A percentile compares a stretch with the other conserved stretches of the same genome.
Evolutionary conservation across 1,140 invertebrate genomes (phyloP).

Genomic region (Agrilus planipennis): DNA sequence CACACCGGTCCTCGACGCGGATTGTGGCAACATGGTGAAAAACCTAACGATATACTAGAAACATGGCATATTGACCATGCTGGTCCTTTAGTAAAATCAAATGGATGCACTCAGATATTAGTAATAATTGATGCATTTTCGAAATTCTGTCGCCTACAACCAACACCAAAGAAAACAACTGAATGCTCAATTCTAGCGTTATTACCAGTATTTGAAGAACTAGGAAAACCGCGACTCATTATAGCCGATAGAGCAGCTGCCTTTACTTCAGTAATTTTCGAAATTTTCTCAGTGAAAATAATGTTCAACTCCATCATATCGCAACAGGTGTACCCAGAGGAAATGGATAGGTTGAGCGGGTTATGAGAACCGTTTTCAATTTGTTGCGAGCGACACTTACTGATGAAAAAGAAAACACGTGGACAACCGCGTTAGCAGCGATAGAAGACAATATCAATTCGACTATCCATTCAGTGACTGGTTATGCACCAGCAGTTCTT

Average conservation of each 20-base stretch:
- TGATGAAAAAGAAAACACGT: constrained; percentile 10
- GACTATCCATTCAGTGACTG: constrained; percentile 6
- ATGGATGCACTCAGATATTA: too few species aligned
- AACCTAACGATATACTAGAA: background rate
- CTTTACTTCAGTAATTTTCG: too few species aligned
- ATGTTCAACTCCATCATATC: constrained; percentile 11
- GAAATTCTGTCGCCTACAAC: too few species aligned
- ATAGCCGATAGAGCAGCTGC: too few species aligned
- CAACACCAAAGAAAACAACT: too few species aligned
- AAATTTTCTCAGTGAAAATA: constrained; percentile 3
- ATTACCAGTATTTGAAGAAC: too few species aligned
- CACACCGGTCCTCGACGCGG: background rate
- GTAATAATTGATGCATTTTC: too few species aligned
- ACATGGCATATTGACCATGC: constrained; percentile 11
- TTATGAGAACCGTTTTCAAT: constrained; percentile 14
- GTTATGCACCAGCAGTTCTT: constrained; percentile 4
- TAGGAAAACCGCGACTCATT: too few species aligned
- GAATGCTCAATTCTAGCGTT: too few species aligned
- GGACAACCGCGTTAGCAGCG: background rate
- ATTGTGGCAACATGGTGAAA: background rate
- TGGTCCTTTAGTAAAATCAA: constrained; percentile 10
- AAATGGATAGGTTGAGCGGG: constrained; percentile 13
- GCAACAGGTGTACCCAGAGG: constrained; percentile 12
- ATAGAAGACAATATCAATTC: constrained; percentile 4
- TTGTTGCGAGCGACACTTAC: constrained; percentile 8